These are phyloP conservation scores for Atopsyche davidsoni DNA, from an alignment of 1,140 invertebrate genomes.

Conservation along the genomic window DNA sequence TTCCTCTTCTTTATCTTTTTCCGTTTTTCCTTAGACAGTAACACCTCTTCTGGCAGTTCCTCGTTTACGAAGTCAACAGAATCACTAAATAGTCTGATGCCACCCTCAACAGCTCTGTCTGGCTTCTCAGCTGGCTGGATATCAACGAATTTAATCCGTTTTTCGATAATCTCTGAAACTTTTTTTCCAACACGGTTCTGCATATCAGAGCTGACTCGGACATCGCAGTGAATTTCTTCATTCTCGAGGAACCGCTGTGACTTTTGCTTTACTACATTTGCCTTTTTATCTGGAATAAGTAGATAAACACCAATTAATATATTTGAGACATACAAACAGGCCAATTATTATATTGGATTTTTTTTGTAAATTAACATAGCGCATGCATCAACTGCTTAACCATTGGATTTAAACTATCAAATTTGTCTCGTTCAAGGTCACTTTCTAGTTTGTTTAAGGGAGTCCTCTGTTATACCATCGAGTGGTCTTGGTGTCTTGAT, in stretches of 20 bases:
- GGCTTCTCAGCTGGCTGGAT: not conserved
- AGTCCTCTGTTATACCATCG: no score
- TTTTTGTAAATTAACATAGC: no score
- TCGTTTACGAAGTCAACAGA: constrained; percentile 11
- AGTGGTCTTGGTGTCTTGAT: no score
- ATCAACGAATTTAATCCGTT: constrained; percentile 20
- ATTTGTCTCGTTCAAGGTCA: no score
- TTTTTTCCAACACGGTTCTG: constrained; percentile 22
- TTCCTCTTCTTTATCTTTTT: constrained; percentile 24
- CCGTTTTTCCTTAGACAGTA: constrained; percentile 8
- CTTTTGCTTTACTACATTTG: constrained; percentile 7
- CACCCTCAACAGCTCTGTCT: constrained; percentile 6
- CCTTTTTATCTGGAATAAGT: not conserved
- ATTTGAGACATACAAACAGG: no score
- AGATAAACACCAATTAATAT: not conserved
- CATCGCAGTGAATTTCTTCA: constrained; percentile 19
- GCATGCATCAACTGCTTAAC: no score
- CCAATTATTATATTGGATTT: no score
- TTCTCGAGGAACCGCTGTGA: constrained; percentile 20
- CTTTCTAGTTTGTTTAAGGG: no score
- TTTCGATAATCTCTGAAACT: constrained; percentile 23
- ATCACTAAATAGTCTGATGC: constrained; percentile 25
- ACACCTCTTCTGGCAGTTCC: constrained; percentile 13
- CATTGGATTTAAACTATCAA: no score
- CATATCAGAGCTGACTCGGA: constrained; percentile 26